Percentiles rank a stretch among this genome's conserved stretches.
Evolutionary conservation across 1,140 invertebrate species (phyloP).

Genomic region (Cherax destructor): DNA sequence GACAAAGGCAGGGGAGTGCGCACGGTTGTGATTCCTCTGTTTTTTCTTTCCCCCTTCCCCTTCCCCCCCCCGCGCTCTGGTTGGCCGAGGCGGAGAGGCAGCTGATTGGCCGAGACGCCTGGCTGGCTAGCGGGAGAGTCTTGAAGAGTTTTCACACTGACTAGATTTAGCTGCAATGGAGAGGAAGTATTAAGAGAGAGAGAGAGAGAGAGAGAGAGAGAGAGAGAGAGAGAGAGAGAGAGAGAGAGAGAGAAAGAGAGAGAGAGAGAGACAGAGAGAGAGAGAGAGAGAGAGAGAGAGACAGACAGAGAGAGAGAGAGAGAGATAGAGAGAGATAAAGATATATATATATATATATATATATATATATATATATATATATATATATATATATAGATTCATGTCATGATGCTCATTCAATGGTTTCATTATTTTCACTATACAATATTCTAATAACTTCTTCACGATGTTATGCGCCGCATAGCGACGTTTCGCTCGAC

Average conservation of each 20-base stretch:
- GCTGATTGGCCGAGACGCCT: slow-evolving; percentile 44
- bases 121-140: slow-evolving; percentile 20
- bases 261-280: too few relatives aligned
- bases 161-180: background rate
- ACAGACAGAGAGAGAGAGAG: too few relatives aligned
- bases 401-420: too few relatives aligned
- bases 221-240: background rate
- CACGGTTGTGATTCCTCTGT: slow-evolving; percentile 30
- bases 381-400: too few relatives aligned
- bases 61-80: slow-evolving; percentile 30
- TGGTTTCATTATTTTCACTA: too few relatives aligned
- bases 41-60: background rate
- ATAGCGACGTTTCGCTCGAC: too few relatives aligned
- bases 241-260: slow-evolving; percentile 5
- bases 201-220: background rate
- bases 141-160: slow-evolving; percentile 26
- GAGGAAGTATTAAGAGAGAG: background rate
- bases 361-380: too few relatives aligned
- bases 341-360: too few relatives aligned
- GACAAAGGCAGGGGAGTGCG: slow-evolving; percentile 28
- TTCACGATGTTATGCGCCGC: too few relatives aligned
- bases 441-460: too few relatives aligned
- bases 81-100: slow-evolving; percentile 32
- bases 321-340: too few relatives aligned
- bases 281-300: too few relatives aligned